Evolutionary conservation across 2,888 invertebrate species (phyloP).

Genomic region (Melipona beecheii): DNA sequence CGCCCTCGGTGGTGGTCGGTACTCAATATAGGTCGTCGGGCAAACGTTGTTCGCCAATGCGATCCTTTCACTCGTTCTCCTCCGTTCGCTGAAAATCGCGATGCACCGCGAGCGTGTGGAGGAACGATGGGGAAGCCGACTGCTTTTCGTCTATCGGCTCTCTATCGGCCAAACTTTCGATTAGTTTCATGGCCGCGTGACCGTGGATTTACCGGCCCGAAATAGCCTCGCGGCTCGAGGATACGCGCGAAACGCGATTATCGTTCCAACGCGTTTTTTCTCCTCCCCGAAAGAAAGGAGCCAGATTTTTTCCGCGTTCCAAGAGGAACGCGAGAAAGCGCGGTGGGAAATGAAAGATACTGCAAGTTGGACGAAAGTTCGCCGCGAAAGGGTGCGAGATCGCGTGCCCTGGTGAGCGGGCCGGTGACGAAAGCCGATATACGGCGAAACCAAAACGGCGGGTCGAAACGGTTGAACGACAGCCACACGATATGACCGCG

Average conservation of each 20-base stretch:
- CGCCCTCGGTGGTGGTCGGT: no score
- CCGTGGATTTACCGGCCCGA: constrained; percentile 32
- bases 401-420: background rate
- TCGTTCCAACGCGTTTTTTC: constrained; percentile 8
- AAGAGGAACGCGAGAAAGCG: background rate
- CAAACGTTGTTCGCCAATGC: background rate
- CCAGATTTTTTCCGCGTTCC: background rate
- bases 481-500: constrained; percentile 46
- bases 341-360: background rate
- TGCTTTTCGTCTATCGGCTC: background rate
- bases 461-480: constrained; percentile 55
- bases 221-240: constrained; percentile 48
- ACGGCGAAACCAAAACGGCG: constrained; percentile 42
- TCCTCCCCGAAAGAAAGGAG: background rate
- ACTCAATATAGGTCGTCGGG: no score
- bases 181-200: constrained; percentile 34
- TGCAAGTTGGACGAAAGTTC: background rate
- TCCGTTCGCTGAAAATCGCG: background rate
- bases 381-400: constrained; percentile 29
- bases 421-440: constrained; percentile 42
- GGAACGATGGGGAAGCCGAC: background rate
- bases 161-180: constrained; percentile 37
- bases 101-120: background rate
- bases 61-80: background rate
- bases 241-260: background rate